Evolutionary conservation across 1,140 invertebrate genomes (phyloP), one percentile per base, ranked within the genome.

Genomic region (Drosophila rufa): DNA sequence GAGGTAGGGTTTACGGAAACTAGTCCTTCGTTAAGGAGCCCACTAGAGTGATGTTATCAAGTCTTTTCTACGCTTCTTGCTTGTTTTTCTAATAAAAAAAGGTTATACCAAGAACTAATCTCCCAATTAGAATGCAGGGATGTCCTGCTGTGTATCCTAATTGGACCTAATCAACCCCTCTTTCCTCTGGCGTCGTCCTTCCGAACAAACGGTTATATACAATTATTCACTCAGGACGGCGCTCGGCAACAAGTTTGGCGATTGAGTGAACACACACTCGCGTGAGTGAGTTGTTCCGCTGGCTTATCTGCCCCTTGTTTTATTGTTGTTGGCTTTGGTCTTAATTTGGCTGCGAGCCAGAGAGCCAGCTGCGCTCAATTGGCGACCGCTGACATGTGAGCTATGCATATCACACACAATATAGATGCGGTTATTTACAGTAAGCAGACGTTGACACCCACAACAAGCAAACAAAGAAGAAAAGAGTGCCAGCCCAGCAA

Each of bases 341-440:
- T 56, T 47, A 15, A 33, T 68, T 69, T 71, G 68, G 68, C 33
- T 47, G 19, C 22, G 9, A 3, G 66, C 65, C 68, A 71, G 14
- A 19, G 30, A n/a, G 11, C 30, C 4, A 36, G 15, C 58, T 62
- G 69, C 61, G 68, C 43, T 73, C 65, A 58, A 79, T 58, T 79
- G 69, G 75, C 80, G 53, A 62, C 50, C 47, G 43, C 19, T 70
- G 79, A 59, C 78, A 75, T 58, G 69, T 42, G 65, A 75, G 70
- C 47, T 79, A 58, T 69, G 67, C 78, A 80, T 78, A 82, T 67
- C 62, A 56, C 62, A 62, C 45, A 43, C 38, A 17, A 25, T 22
- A 43, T 36, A 51, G 6, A 43, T 42, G 59, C 27, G 58, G 43
- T 64, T 58, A 64, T 64, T 69, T 65, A 69, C 58, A 64, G 60